Conservation (phyloP, 1,140 invertebrate species). For the Meteorus sp. region DNA sequence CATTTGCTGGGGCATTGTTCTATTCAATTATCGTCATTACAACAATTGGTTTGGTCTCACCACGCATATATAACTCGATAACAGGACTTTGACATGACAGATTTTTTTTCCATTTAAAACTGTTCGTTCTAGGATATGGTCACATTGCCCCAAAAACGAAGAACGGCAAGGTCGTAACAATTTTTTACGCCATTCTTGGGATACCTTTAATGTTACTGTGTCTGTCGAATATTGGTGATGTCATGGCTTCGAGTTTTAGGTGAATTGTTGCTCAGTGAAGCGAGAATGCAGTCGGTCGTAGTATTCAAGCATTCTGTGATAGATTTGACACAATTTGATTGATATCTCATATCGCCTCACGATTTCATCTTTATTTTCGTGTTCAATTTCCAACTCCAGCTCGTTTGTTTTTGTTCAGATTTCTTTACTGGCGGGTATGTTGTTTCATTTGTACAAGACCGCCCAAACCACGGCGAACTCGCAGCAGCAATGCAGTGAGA, state of each 20-base stretch:
- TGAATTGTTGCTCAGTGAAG: slow-evolving; percentile 40
- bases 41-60: slow-evolving; percentile 82
- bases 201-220: slow-evolving; percentile 94
- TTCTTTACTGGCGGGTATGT: slow-evolving; percentile 87
- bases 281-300: slow-evolving; percentile 7
- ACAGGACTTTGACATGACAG: neutral
- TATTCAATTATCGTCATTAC: slow-evolving; percentile 98
- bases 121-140: slow-evolving; percentile 78
- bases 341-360: neutral
- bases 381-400: neutral
- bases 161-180: slow-evolving; percentile 90
- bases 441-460: slow-evolving; percentile 85
- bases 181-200: slow-evolving; percentile 93
- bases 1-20: slow-evolving; percentile 87
- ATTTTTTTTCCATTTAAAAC: slow-evolving; percentile 25
- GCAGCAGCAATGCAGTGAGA: slow-evolving; percentile 36
- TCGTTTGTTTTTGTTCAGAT: slow-evolving; percentile 59
- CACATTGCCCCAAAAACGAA: slow-evolving; percentile 93
- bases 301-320: too few relatives aligned
- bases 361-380: neutral
- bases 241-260: slow-evolving; percentile 92
- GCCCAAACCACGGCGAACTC: slow-evolving; percentile 65
- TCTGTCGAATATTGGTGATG: slow-evolving; percentile 93
- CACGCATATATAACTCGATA: neutral
- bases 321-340: neutral